These are phyloP conservation scores for Stenolophus ochropezus DNA, from an alignment of 2,888 invertebrate species.

Conservation along the genomic window DNA sequence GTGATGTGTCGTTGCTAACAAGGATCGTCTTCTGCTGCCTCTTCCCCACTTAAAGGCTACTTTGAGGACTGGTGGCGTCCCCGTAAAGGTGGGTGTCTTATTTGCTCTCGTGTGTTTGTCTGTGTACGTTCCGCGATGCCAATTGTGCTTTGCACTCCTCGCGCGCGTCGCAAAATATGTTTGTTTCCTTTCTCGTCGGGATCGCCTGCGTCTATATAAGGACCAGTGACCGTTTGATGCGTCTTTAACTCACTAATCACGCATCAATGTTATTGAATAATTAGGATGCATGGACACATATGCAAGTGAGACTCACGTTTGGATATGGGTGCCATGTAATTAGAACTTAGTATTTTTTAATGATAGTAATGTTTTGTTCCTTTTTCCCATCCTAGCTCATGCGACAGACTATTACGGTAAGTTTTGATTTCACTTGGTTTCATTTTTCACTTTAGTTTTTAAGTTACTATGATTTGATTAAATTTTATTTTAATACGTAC, in stretches of 20 bases:
- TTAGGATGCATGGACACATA: constrained; percentile 38
- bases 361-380: constrained; percentile 69
- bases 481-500: constrained; percentile 59
- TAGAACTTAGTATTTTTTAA: constrained; percentile 27
- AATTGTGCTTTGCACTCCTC: constrained; percentile 19
- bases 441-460: constrained; percentile 61
- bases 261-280: constrained; percentile 9
- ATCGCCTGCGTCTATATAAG: background rate
- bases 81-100: constrained; percentile 84
- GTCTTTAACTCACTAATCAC: constrained; percentile 18
- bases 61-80: constrained; percentile 99
- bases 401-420: constrained; percentile 99
- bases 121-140: constrained; percentile 14
- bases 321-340: constrained; percentile 20
- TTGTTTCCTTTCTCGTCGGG: constrained; percentile 61
- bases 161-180: constrained; percentile 57
- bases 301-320: constrained; percentile 47
- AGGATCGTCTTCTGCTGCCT: constrained; percentile 82
- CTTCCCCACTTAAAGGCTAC: constrained; percentile 96
- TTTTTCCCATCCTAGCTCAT: constrained; percentile 82
- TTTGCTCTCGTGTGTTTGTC: constrained; percentile 50
- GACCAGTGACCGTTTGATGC: background rate
- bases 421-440: constrained; percentile 84
- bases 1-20: constrained; percentile 71
- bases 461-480: constrained; percentile 55